These are phyloP conservation scores for Polypterus senegalus DNA, from an alignment of 2,113 vertebrate genomes.

Conservation along the genomic window DNA sequence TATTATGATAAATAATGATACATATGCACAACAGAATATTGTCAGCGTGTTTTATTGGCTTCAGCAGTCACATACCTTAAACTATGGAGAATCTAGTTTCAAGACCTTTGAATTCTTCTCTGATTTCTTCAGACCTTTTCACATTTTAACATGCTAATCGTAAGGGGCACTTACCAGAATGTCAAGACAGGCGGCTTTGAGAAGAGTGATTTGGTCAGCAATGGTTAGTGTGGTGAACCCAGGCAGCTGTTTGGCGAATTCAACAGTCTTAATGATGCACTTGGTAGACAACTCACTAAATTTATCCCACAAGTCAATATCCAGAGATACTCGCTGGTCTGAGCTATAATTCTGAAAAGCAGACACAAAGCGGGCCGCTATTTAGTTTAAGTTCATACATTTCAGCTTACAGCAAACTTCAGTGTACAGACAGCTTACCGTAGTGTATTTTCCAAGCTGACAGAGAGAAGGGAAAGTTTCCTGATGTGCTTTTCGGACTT, in stretches of 20 bases:
- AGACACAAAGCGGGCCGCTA: background rate
- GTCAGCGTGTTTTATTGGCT: too few species aligned
- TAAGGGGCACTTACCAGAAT: constrained; percentile 68
- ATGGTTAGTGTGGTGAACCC: constrained; percentile 95
- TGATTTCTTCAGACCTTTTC: too few species aligned
- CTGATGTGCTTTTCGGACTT: constrained; percentile 91
- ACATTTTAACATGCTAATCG: background rate
- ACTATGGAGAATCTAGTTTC: too few species aligned
- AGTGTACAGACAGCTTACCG: constrained; percentile 49
- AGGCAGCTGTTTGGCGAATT: constrained; percentile 94
- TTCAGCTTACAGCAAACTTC: background rate
- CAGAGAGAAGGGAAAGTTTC: constrained; percentile 95
- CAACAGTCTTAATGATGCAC: constrained; percentile 97
- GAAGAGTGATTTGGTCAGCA: constrained; percentile 95
- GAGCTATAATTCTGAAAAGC: constrained; percentile 81
- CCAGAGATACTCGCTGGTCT: constrained; percentile 80
- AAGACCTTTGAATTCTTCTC: too few species aligned
- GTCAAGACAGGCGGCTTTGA: constrained; percentile 93
- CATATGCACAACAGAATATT: too few species aligned
- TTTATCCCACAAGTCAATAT: constrained; percentile 96
- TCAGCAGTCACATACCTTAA: too few species aligned
- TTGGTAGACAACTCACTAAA: constrained; percentile 97
- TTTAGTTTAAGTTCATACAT: too few species aligned
- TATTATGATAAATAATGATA: too few species aligned
- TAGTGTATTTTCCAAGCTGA: constrained; percentile 97